These are phyloP conservation scores for Meloidogyne exigua DNA, from an alignment of 1,140 invertebrate genomes.

Conservation along the genomic window DNA sequence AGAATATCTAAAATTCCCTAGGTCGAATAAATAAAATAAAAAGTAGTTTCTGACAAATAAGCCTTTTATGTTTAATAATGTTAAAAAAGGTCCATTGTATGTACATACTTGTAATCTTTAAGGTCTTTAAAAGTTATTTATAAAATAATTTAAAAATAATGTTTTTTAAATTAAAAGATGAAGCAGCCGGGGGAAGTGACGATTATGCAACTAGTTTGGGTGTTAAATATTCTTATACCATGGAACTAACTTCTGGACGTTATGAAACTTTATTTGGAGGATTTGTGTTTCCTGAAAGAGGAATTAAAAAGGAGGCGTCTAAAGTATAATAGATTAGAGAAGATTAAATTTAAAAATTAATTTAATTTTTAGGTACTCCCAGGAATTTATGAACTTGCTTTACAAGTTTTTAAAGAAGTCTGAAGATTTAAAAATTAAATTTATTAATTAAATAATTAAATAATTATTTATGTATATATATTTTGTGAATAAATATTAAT, in stretches of 20 bases:
- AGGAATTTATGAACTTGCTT: conserved; percentile 2
- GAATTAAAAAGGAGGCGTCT: conserved; percentile 13
- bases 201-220: conserved; percentile 64
- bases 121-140: no score
- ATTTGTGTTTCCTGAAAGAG: conserved; percentile 27
- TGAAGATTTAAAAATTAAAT: neutral
- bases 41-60: no score
- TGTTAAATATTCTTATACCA: conserved; percentile 65
- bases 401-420: neutral
- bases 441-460: no score
- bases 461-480: no score
- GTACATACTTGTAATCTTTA: no score
- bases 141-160: no score
- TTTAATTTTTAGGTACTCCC: neutral
- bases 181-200: conserved; percentile 56
- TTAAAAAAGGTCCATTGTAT: no score
- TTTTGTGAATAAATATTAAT: no score
- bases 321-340: conserved; percentile 7
- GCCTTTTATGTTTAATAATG: no score
- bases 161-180: no score
- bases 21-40: no score
- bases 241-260: conserved; percentile 58
- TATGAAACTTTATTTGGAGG: conserved; percentile 25
- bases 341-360: neutral
- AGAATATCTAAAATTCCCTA: no score